These are phyloP conservation scores for Bradypodion ventrale DNA, from an alignment of 2,797 vertebrate species.

Conservation along the genomic window DNA sequence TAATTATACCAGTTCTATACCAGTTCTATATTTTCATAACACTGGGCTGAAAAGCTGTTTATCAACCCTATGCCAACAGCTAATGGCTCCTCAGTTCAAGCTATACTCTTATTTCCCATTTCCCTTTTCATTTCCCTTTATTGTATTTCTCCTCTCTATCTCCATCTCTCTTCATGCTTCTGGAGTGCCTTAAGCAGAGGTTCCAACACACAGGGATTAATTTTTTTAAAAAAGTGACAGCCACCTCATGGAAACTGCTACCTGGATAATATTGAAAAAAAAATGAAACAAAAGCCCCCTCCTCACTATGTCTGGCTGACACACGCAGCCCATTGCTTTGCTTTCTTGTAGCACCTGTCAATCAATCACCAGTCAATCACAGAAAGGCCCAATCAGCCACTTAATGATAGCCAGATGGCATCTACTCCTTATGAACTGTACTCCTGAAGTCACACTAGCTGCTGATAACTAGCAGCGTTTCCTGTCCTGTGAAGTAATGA, in stretches of 20 bases:
- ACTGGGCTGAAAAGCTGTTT: neutral
- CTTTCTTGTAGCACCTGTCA: conserved; percentile 65
- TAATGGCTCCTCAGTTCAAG: neutral
- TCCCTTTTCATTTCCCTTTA: neutral
- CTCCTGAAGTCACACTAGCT: conserved; percentile 56
- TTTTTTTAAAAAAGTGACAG: conserved; percentile 47
- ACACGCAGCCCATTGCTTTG: conserved; percentile 5
- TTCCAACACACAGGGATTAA: rapidly evolving
- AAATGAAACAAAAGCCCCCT: conserved; percentile 51
- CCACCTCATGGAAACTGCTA: conserved; percentile 42
- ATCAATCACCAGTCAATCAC: conserved; percentile 73
- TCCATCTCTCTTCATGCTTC: conserved; percentile 29
- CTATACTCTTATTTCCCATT: neutral
- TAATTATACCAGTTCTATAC: neutral
- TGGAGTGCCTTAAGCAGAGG: conserved; percentile 45
- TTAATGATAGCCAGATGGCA: conserved; percentile 72
- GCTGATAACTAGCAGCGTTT: conserved; percentile 58
- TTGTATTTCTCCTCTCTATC: neutral
- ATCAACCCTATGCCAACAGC: neutral
- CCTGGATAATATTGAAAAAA: conserved; percentile 51
- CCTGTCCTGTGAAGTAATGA: conserved; percentile 54
- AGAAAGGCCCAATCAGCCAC: conserved; percentile 56
- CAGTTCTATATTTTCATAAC: neutral
- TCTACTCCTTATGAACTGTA: conserved; percentile 69
- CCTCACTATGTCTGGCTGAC: conserved; percentile 5